Percentiles rank a stretch among this genome's conserved stretches.
Conservation (phyloP, 1,140 invertebrate species). For the Drosophila cardini region DNA sequence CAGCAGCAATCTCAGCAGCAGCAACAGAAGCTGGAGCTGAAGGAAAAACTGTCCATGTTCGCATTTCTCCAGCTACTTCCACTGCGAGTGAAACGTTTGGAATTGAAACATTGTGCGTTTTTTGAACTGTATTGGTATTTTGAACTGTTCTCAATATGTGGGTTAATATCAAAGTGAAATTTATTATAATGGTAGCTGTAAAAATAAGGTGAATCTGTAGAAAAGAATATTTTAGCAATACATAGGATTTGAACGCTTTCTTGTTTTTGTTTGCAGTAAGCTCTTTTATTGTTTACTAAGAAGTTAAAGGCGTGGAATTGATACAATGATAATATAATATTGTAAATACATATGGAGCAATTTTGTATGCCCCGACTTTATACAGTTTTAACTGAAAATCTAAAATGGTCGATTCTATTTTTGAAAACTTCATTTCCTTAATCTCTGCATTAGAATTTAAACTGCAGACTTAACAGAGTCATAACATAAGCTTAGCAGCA, state of each 20-base stretch:
- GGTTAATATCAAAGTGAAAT: conserved; percentile 18
- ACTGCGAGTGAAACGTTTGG: conserved; percentile 9
- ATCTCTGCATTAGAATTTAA: background rate
- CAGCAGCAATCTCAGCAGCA: conserved; percentile 30
- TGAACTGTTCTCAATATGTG: conserved; percentile 6
- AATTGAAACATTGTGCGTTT: conserved; percentile 21
- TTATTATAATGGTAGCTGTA: background rate
- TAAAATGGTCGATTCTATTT: no score
- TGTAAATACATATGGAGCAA: no score
- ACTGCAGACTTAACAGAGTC: conserved; percentile 7
- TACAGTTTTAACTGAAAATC: no score
- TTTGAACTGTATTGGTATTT: conserved; percentile 27
- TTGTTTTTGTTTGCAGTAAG: background rate
- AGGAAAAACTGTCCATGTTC: conserved; percentile 17
- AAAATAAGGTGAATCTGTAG: background rate
- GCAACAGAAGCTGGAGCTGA: background rate
- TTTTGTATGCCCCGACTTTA: no score
- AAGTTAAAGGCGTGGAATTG: no score
- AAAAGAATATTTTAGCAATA: no score
- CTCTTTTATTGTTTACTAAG: no score
- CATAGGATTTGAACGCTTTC: no score
- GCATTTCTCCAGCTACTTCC: conserved; percentile 11
- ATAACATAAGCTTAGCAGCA: conserved; percentile 26
- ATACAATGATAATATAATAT: no score
- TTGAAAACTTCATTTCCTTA: no score